Percentiles rank a stretch among this genome's conserved stretches.
These are phyloP conservation scores for Perizoma flavofasciatum DNA, from an alignment of 2,888 invertebrate species.

Conservation along the genomic window DNA sequence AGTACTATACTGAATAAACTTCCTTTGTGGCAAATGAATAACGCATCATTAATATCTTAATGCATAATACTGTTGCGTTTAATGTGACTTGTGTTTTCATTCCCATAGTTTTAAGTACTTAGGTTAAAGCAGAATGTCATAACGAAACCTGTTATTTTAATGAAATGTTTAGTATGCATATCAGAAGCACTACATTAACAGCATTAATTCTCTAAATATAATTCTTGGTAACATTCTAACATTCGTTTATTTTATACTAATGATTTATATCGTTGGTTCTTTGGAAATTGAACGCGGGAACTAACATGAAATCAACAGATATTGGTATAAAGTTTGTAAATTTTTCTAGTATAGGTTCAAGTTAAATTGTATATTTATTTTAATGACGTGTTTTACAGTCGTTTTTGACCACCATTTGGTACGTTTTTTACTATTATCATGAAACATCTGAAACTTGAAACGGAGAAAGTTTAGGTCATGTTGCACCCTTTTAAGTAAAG, in stretches of 20 bases:
- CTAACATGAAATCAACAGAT: neutral
- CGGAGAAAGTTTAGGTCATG: too few relatives aligned
- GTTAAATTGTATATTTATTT: neutral
- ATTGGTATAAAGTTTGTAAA: conserved; percentile 8
- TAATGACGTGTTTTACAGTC: too few relatives aligned
- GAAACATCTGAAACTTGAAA: too few relatives aligned
- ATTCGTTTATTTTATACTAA: too few relatives aligned
- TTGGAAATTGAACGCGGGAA: neutral
- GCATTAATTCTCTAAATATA: neutral
- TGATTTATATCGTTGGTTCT: too few relatives aligned
- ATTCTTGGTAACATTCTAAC: too few relatives aligned
- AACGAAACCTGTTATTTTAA: conserved; percentile 12
- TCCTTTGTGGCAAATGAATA: neutral
- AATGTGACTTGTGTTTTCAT: conserved; percentile 10
- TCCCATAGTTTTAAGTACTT: conserved; percentile 8
- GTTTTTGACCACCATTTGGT: too few relatives aligned
- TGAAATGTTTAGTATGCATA: conserved; percentile 17
- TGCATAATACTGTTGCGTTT: conserved; percentile 1
- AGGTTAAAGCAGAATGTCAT: conserved; percentile 11
- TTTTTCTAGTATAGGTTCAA: conserved; percentile 11
- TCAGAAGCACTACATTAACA: conserved; percentile 1
- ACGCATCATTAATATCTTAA: neutral
- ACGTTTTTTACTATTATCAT: too few relatives aligned
- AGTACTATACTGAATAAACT: too few relatives aligned
- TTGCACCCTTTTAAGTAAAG: too few relatives aligned